phyloP scores from a whole-genome alignment of 2,888 invertebrate species.

The Eupelmus urozonus region DNA sequence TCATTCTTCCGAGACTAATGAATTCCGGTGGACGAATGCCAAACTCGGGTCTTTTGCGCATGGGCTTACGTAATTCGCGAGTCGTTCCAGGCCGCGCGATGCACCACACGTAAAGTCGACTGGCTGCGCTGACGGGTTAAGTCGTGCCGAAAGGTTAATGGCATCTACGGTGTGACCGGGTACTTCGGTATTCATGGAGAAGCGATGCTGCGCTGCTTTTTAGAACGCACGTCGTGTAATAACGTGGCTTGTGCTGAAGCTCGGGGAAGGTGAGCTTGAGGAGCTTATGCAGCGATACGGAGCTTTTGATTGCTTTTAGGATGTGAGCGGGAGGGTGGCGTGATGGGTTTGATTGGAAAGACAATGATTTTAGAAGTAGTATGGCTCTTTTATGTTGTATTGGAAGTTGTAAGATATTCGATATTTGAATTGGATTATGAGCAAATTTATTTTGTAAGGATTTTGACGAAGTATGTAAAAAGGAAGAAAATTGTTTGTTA shows the following conservation, averaged over 20 bases:
- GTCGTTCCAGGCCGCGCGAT: neutral
- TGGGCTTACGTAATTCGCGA: neutral
- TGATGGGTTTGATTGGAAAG: no score
- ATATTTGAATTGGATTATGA: no score
- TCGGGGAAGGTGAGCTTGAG: neutral
- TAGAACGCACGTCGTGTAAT: conserved; percentile 38
- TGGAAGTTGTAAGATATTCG: no score
- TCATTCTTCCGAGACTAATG: conserved; percentile 44
- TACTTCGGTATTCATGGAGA: conserved; percentile 41
- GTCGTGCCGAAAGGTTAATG: conserved; percentile 25
- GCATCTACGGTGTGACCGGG: neutral
- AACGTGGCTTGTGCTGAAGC: conserved; percentile 31
- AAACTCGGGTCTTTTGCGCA: neutral
- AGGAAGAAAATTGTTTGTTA: no score
- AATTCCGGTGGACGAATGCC: conserved; percentile 43
- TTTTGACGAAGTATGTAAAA: no score
- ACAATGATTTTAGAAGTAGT: no score
- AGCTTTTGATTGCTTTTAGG: no score
- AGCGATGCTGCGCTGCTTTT: conserved; percentile 34
- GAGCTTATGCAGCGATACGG: no score
- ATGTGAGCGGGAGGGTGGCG: no score
- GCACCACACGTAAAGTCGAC: neutral
- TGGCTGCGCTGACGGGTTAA: conserved; percentile 7
- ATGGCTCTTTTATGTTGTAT: no score
- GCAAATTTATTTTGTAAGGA: no score